These are phyloP conservation scores for Pectinophora gossypiella DNA, from an alignment of 1,140 invertebrate genomes.

Conservation along the genomic window DNA sequence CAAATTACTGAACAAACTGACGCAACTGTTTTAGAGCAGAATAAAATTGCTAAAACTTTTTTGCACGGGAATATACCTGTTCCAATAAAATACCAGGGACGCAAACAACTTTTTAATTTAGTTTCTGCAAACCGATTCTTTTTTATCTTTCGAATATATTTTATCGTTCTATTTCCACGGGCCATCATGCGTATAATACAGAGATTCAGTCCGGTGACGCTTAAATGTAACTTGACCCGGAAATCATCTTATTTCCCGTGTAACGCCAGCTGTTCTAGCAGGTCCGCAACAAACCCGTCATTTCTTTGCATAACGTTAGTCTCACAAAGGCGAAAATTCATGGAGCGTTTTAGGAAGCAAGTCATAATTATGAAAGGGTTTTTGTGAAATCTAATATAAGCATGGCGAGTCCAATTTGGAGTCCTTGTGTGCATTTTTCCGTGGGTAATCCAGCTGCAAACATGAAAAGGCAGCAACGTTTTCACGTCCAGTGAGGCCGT, in stretches of 20 bases:
- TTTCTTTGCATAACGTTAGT: too few species aligned
- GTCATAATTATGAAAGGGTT: not conserved
- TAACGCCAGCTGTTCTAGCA: too few species aligned
- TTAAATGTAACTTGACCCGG: too few species aligned
- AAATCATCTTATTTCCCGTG: not conserved
- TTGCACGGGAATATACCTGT: not conserved
- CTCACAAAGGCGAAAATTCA: too few species aligned
- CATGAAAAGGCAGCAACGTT: not conserved
- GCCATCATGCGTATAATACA: not conserved
- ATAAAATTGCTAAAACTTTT: not conserved
- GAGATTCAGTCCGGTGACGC: not conserved
- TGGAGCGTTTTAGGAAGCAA: too few species aligned
- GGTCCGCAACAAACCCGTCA: too few species aligned
- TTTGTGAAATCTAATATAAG: not conserved
- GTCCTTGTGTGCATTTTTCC: not conserved
- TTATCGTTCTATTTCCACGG: not conserved
- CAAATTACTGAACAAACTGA: not conserved
- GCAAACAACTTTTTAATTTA: not conserved
- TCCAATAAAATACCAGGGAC: not conserved
- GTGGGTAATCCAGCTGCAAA: slow-evolving; percentile 1
- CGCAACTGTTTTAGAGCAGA: not conserved
- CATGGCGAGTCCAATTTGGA: not conserved
- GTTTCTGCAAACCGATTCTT: not conserved
- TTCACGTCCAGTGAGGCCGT: not conserved
- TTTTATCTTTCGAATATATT: not conserved